Percentiles rank a stretch among this genome's conserved stretches.
phyloP scores from a whole-genome alignment of 1,140 invertebrate genomes.

The Mercenaria mercenaria region DNA sequence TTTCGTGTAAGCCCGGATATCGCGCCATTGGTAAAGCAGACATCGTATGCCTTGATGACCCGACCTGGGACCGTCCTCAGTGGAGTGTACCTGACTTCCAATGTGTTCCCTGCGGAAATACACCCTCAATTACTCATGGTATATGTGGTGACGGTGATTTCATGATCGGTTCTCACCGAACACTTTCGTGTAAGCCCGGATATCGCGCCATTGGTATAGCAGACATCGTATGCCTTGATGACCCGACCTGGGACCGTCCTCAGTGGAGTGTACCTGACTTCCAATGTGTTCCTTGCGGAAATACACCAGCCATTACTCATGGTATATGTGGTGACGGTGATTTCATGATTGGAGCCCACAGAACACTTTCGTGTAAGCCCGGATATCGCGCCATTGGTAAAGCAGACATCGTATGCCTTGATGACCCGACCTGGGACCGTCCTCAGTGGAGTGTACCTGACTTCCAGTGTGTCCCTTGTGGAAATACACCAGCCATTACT shows the following conservation, averaged over 20 bases:
- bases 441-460: no score
- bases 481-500: no score
- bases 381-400: no score
- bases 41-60: slow-evolving; percentile 24
- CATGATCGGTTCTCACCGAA: neutral
- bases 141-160: slow-evolving; percentile 1
- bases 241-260: neutral
- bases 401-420: no score
- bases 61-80: neutral
- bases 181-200: slow-evolving; percentile 9
- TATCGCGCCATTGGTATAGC: slow-evolving; percentile 6
- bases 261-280: no score
- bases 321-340: no score
- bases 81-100: slow-evolving; percentile 38
- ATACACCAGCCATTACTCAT: no score
- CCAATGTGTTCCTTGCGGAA: no score
- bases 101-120: slow-evolving; percentile 46
- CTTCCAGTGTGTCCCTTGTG: no score
- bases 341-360: no score
- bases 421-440: no score
- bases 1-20: slow-evolving; percentile 36
- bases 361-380: no score
- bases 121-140: slow-evolving; percentile 1
- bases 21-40: slow-evolving; percentile 1
- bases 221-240: slow-evolving; percentile 6